Conservation (phyloP, 1,140 invertebrate species). For the Trichogramma pretiosum region DNA sequence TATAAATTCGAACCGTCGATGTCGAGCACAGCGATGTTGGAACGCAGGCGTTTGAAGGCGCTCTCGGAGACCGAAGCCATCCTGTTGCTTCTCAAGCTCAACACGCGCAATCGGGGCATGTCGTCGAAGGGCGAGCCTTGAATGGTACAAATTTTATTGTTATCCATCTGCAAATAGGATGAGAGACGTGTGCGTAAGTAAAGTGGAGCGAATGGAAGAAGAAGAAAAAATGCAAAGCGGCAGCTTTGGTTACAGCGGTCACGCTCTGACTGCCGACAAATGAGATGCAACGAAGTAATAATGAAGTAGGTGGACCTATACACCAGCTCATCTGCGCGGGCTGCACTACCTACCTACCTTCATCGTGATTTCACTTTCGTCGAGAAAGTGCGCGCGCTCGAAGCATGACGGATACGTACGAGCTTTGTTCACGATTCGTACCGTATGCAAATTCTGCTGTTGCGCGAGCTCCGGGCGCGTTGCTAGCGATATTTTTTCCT, state of each 20-base stretch:
- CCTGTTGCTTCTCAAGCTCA: conserved; percentile 71
- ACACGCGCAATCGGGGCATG: conserved; percentile 70
- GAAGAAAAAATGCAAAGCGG: neutral
- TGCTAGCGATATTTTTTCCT: too few relatives aligned
- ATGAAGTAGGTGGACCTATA: neutral
- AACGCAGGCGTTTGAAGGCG: conserved; percentile 65
- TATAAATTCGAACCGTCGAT: conserved; percentile 57
- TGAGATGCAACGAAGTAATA: conserved; percentile 5
- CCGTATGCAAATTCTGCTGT: too few relatives aligned
- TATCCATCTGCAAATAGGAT: conserved; percentile 58
- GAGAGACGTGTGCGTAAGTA: too few relatives aligned
- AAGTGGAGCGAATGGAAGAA: neutral
- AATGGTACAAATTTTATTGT: conserved; percentile 63
- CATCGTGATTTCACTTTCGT: conserved; percentile 29
- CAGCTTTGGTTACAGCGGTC: neutral
- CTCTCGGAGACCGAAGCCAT: conserved; percentile 64
- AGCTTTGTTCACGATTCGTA: too few relatives aligned
- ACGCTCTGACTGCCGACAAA: conserved; percentile 7
- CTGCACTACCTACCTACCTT: neutral
- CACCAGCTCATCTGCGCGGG: neutral
- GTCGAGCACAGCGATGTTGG: conserved; percentile 73
- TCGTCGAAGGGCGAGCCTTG: conserved; percentile 65
- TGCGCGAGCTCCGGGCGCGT: conserved; percentile 16
- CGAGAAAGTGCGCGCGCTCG: conserved; percentile 27
- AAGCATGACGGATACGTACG: conserved; percentile 16